Percentiles rank a stretch among this genome's conserved stretches.
Conservation (phyloP, 2,113 vertebrate species). For the Chamaea fasciata region DNA sequence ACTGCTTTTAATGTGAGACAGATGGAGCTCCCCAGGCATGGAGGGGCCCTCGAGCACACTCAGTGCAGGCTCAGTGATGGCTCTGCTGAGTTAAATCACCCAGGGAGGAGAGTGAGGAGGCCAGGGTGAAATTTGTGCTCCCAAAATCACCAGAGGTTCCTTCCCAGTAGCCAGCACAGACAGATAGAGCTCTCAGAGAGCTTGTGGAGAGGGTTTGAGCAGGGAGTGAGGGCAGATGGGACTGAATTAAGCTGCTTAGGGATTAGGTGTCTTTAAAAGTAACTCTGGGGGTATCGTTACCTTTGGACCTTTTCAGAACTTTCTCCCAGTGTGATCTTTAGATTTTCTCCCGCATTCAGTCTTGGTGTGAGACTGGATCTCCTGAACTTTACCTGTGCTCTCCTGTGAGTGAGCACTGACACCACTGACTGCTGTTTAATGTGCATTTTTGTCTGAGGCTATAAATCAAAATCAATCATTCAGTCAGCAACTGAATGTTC, state of each 20-base stretch:
- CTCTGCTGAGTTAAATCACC: neutral
- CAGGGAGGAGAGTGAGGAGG: neutral
- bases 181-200: neutral
- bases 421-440: neutral
- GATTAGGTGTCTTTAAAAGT: slow-evolving; percentile 6
- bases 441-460: neutral
- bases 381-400: neutral
- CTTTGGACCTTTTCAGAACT: neutral
- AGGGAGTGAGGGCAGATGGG: neutral
- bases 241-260: slow-evolving; percentile 3
- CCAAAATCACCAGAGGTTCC: neutral
- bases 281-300: neutral
- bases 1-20: neutral
- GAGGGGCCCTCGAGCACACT: neutral
- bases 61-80: neutral
- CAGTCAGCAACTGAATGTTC: neutral
- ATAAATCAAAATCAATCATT: neutral
- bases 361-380: too few species aligned
- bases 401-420: neutral
- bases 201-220: neutral
- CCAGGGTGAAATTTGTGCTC: rapidly evolving
- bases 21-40: neutral
- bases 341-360: neutral
- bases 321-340: neutral
- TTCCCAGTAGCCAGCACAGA: neutral